Base-by-base conservation (phyloP, 2,888 invertebrate species). In the Lamellibrachia satsuma region DNA sequence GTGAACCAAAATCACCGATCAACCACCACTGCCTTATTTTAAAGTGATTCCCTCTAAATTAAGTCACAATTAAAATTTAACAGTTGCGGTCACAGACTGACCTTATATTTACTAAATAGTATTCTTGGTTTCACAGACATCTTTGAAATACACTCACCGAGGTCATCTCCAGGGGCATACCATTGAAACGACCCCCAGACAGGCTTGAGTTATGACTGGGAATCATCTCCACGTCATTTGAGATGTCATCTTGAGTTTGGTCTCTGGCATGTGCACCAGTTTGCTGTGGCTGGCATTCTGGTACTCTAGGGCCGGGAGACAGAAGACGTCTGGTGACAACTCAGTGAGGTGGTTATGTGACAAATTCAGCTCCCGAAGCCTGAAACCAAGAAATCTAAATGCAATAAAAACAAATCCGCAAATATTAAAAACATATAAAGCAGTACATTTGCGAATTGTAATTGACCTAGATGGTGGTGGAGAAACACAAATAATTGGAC, bases 291-390 rank as follows among this genome's bases (percentile, higher is more conserved):
- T 94, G 52, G 94, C 95, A 90, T 93, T 93, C 7, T 95, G 92
- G 15, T 93, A 92, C 11, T 92, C 93, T n/a, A 95, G 93, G 0
- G 93, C 92, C 7, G 92, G 90, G 9, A 95, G 91, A 75, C 94
- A 93, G 92, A 95, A 95, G 90, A 95, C 92, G 91, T 95, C 94
- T 9, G 91, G 57, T 93, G 95, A 94, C n/a, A 95, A 92, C 52
- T 92, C 93, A 55, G 94, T 93, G 52, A 95, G 91, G 15, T 93
- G 92, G 93, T 95, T 95, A 60, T 94, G 27, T 8, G 94, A 94
- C 8, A 95, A 91, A 52, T 94, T 94, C 6, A 95, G 92, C 75
- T 94, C 94, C 55, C 94, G 93, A 55, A 95, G 92, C n/a, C 95
- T 95, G 94, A 52, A 93, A 93, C 52, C 92, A 52, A 90, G 92